Conservation (phyloP, 2,113 vertebrate species). For the Symphodus melops region DNA sequence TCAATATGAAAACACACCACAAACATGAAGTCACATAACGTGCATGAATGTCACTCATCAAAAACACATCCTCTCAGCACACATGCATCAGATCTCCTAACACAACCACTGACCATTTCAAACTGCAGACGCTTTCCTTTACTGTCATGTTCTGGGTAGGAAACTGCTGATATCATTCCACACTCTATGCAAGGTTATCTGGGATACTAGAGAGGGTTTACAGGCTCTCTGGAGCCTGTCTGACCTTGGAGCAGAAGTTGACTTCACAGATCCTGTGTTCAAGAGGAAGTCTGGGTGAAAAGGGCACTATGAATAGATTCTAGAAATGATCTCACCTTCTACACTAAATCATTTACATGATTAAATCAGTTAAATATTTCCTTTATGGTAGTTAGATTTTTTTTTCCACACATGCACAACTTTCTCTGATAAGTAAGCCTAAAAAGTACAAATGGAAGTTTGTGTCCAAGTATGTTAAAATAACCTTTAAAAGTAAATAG, state of each 20-base stretch:
- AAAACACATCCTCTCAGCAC: not conserved
- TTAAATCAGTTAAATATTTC: not conserved
- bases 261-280: slow-evolving; percentile 43
- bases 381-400: too few relatives aligned
- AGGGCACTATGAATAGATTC: slow-evolving; percentile 17
- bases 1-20: not conserved
- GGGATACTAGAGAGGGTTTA: slow-evolving; percentile 1
- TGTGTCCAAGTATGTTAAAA: too few relatives aligned
- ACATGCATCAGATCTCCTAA: not conserved
- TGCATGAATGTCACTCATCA: not conserved
- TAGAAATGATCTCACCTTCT: slow-evolving; percentile 13
- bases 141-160: too few relatives aligned
- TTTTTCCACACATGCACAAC: too few relatives aligned
- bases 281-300: slow-evolving; percentile 28
- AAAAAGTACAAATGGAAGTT: too few relatives aligned
- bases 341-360: slow-evolving; percentile 10
- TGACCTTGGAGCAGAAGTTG: slow-evolving; percentile 46
- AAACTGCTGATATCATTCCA: too few relatives aligned
- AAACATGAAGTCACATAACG: not conserved
- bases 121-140: too few relatives aligned
- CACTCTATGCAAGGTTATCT: too few relatives aligned
- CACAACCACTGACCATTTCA: too few relatives aligned
- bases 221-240: slow-evolving; percentile 17
- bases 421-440: too few relatives aligned
- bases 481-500: too few relatives aligned